Evolutionary conservation across 2,113 vertebrate genomes (phyloP).

Genomic region (Coptodon rendalli): DNA sequence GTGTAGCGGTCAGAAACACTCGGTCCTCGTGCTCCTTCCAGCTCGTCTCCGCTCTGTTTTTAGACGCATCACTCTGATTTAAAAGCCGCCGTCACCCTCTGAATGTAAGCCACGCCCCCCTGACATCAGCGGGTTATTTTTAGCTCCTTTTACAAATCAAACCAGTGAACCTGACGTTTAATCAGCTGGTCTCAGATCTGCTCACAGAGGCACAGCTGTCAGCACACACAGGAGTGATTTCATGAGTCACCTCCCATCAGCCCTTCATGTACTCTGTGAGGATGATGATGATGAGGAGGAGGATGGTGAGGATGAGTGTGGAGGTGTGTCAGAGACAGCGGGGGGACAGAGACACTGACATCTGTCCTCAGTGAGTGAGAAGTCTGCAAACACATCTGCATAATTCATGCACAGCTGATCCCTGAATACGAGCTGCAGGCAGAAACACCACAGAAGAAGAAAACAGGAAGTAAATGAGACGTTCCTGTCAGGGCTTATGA

Average conservation of each 20-base stretch:
- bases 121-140: not conserved
- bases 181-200: not conserved
- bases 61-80: not conserved
- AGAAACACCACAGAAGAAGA: not conserved
- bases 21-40: not conserved
- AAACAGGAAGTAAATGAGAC: accelerated
- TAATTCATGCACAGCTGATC: not conserved
- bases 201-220: not conserved
- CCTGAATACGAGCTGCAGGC: not conserved
- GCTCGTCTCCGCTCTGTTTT: not conserved
- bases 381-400: not conserved
- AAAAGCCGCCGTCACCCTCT: not conserved
- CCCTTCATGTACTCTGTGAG: not conserved
- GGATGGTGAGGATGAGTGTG: not conserved
- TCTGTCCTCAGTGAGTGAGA: not conserved
- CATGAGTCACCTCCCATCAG: not conserved
- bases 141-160: not conserved
- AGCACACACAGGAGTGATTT: not conserved
- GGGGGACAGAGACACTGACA: not conserved
- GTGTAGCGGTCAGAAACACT: accelerated
- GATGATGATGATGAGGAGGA: not conserved
- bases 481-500: not conserved
- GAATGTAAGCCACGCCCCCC: not conserved
- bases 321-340: not conserved
- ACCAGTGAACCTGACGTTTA: not conserved